Evolutionary conservation across 2,888 invertebrate species (phyloP), one percentile per base, ranked within the genome.

Genomic region (Machimus atricapillus): DNA sequence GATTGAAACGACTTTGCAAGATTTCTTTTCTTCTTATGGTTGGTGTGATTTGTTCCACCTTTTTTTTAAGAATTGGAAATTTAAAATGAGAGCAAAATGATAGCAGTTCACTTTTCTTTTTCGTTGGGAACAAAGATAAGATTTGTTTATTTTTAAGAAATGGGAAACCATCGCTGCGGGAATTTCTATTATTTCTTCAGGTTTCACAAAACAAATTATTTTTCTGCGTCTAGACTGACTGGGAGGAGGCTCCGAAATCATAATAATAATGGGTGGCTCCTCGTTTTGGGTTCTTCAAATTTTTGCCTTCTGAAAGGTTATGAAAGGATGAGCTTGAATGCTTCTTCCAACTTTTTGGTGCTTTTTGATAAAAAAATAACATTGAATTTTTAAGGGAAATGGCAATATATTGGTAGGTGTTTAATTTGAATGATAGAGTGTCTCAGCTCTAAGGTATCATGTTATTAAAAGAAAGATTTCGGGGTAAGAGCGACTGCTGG

Each of bases 101-200:
- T 66, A 56, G 19, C 78, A 40, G 19, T 16, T 34, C 34, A 43
- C 27, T 78, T 37, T 43, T 4, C 4, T n/a, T 12, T 16, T n/a
- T 8, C 27, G 12, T 23, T 34, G 43, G 52, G 16, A 2, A 16
- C n/a, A n/a, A 86, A 77, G 34, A 74, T 86, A 46, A 16, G 34
- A 86, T 31, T 76, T 85, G n/a, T 74, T 43, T 43, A 16, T 46
- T 46, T 86, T 76, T 8, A 34, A 23, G 19, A 76, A 86, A 86
- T 86, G 86, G 19, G 46, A 86, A 52, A 46, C 46, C 46, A 27
- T 34, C 27, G 27, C 12, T 52, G 56, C 8, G 12, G 34, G 43
- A 52, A 12, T 74, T 74, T 40, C 27, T 37, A 77, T 73, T 66
- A 66, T 66, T 85, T 85, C 74, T 58, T 43, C n/a, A 12, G n/a